Conservation (phyloP, 2,797 vertebrate genomes). For the Onychomys arenicola region DNA sequence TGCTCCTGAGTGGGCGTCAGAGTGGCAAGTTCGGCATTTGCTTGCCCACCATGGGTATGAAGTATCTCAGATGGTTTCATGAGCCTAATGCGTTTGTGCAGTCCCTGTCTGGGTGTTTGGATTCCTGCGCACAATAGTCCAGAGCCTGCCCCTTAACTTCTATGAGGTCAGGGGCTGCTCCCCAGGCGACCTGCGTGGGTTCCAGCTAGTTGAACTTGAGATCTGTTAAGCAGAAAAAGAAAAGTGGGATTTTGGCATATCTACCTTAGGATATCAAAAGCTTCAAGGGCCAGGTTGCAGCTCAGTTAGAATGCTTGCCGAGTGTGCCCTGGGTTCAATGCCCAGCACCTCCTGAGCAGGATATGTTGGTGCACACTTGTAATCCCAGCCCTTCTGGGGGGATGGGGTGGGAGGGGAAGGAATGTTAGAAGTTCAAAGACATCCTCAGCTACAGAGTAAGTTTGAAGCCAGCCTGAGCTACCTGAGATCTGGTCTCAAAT, state of each 20-base stretch:
- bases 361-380: not conserved
- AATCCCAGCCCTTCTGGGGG: not conserved
- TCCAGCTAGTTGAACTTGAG: not conserved
- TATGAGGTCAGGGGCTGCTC: not conserved
- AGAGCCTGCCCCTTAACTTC: not conserved
- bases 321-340: not conserved
- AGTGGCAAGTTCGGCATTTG: not conserved
- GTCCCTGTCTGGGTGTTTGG: not conserved
- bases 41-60: not conserved
- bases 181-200: not conserved
- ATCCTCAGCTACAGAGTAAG: not conserved
- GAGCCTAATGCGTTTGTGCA: not conserved
- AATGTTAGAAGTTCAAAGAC: not conserved
- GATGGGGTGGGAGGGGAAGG: not conserved
- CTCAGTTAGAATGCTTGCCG: not conserved
- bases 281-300: not conserved
- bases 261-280: not conserved
- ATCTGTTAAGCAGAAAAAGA: slow-evolving; percentile 56
- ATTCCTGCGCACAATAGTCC: not conserved
- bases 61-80: not conserved
- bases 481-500: not conserved
- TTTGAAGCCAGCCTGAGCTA: not conserved
- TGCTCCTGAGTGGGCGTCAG: not conserved
- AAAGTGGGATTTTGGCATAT: slow-evolving; percentile 26
- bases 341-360: not conserved